Conservation (phyloP, 2,113 vertebrate genomes). For the Equus quagga region DNA sequence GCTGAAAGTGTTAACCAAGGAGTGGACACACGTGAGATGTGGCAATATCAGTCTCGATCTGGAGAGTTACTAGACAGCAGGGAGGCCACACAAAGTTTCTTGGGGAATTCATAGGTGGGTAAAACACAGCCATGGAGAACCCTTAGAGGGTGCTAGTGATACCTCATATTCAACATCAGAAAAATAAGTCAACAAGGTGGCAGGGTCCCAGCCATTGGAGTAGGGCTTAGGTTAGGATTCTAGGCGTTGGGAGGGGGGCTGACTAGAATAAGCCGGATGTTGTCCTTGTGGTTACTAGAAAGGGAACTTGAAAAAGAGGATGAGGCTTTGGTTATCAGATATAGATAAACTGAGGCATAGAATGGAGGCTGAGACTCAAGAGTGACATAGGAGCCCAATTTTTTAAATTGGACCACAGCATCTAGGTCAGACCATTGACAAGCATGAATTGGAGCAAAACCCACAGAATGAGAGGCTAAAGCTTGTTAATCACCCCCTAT, state of each 20-base stretch:
- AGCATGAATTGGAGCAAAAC: neutral
- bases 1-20: neutral
- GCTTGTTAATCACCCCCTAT: neutral
- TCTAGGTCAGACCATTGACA: neutral
- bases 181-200: neutral
- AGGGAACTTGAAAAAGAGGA: neutral
- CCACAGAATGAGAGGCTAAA: neutral
- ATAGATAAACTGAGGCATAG: neutral
- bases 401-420: neutral
- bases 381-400: neutral
- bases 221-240: neutral
- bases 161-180: neutral
- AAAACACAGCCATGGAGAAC: neutral
- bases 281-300: neutral
- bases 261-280: neutral
- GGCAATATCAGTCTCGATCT: neutral
- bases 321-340: neutral
- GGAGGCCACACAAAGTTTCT: neutral
- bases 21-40: neutral
- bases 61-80: neutral
- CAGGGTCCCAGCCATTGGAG: neutral
- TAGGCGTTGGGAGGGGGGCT: neutral
- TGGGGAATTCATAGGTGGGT: neutral
- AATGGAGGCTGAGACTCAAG: neutral
- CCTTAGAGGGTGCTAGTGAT: neutral